Base-by-base conservation (phyloP, 2,888 invertebrate species). In the Bruchidius siliquastri region DNA sequence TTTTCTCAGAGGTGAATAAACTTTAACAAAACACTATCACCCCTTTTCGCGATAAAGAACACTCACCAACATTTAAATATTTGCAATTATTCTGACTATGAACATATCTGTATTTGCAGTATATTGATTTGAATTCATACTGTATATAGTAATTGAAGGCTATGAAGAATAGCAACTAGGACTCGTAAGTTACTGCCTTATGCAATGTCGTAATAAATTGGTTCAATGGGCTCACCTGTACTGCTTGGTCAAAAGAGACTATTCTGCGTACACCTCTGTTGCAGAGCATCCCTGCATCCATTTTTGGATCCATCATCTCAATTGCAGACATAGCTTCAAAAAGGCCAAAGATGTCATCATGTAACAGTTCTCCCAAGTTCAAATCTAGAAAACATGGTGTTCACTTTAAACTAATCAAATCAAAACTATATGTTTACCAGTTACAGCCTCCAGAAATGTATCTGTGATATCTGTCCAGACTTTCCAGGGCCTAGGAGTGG, bases 261-360 rank as follows among this genome's bases (percentile, higher is more conserved):
- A 96, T 94, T 83, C 94, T 94, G 74, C 94, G 92, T 82, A 91
- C 92, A 20, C 94, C 94, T 78, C 96, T 90, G 85, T 97, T 97
- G 85, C 97, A 97, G 77, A 96, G 88, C 97, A 99, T 98, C 6
- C 99, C 99, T 0, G 98, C 97, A 89, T 99, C 99, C 99, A 99
- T 99, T 89, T 99, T 99, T 0, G 99, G 98, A 85, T 99, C 99
- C 99, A 99, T 99, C 96, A 99, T 97, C 87, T 99, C 99, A 81
- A 99, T 99, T 0, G 99, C 99, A 0, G 98, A 98, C 99, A 99
- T 99, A 0, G 98, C 99, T 86, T 99, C 99, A 87, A 97, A 97
- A 67, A 99, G 88, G 2, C 97, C 96, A 88, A 94, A 96, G 21
- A 94, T 87, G 72, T 95, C 94, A 89, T 98, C 97, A 83, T 98